Conservation (phyloP, 2,797 vertebrate species). For the Coendou prehensilis region DNA sequence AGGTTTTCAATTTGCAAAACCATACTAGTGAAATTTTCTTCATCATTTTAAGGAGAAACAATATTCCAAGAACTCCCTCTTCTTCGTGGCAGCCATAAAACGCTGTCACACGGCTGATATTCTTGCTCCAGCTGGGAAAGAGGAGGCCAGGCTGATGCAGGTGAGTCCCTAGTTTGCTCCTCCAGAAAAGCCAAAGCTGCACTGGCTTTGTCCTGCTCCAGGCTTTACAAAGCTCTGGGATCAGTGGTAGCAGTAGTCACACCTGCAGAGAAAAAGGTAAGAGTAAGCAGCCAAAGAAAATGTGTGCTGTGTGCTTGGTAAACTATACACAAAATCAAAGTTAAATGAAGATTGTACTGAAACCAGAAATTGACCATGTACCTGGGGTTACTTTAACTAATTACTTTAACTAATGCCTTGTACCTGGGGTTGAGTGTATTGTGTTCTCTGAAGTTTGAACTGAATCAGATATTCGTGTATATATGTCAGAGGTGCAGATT, state of each 20-base stretch:
- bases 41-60: background rate
- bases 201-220: background rate
- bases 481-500: background rate
- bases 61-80: background rate
- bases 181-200: background rate
- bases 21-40: background rate
- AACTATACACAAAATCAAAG: background rate
- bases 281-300: background rate
- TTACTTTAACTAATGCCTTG: background rate
- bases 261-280: background rate
- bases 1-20: background rate
- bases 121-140: constrained; percentile 91
- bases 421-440: background rate
- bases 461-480: background rate
- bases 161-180: constrained; percentile 87
- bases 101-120: constrained; percentile 89
- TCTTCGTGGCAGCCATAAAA: background rate
- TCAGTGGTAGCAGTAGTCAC: accelerated
- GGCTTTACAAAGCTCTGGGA: background rate
- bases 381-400: background rate
- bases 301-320: background rate
- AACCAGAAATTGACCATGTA: background rate
- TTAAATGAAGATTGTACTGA: background rate
- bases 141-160: constrained; percentile 93
- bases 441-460: background rate